phyloP scores from a whole-genome alignment of 2,888 invertebrate genomes.

The Girardia tigrina region DNA sequence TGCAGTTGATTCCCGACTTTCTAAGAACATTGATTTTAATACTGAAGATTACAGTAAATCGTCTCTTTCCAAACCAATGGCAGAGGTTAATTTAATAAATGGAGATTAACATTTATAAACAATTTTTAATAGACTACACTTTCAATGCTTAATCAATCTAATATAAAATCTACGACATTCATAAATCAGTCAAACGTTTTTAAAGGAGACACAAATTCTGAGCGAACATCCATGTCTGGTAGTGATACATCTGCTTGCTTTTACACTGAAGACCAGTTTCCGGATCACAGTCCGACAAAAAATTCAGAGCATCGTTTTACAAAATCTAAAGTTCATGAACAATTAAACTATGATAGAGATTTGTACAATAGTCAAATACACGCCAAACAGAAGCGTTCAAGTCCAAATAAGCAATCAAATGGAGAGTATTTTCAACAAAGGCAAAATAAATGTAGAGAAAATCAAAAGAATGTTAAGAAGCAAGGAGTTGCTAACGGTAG shows the following conservation, averaged over 20 bases:
- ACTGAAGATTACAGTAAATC: slow-evolving; percentile 11
- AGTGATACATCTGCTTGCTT: background rate
- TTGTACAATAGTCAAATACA: too few relatives aligned
- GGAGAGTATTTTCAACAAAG: background rate
- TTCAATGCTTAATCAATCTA: background rate
- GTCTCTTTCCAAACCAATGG: background rate
- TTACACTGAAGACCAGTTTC: background rate
- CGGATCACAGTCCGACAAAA: background rate
- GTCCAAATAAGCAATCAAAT: background rate
- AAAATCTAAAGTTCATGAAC: background rate
- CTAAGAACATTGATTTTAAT: background rate
- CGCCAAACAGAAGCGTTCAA: background rate
- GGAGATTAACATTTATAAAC: background rate
- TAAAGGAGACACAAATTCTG: background rate
- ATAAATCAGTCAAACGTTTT: background rate
- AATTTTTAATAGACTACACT: background rate
- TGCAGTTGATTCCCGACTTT: background rate
- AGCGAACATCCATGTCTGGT: background rate
- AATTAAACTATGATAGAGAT: too few relatives aligned
- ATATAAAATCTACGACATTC: background rate
- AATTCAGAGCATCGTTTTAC: background rate
- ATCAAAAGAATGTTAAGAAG: background rate
- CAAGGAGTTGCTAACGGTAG: background rate
- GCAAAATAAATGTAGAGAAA: background rate
- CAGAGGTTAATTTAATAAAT: background rate